phyloP scores from a whole-genome alignment of 1,140 invertebrate genomes.

The Tyrophagus putrescentiae region DNA sequence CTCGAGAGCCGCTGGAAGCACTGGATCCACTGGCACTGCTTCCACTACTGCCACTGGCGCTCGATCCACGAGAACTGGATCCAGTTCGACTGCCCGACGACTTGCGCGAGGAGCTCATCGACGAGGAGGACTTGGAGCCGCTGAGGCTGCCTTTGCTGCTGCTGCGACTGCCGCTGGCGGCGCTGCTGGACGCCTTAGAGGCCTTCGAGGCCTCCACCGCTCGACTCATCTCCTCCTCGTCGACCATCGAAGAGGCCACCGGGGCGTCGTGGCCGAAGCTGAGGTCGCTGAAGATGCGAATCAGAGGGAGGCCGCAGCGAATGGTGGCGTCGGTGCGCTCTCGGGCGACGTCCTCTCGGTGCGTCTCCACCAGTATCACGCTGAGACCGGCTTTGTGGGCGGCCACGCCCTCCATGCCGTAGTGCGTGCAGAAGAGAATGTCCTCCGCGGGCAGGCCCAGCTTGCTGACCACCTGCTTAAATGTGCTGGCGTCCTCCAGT shows the following conservation, averaged over 20 bases:
- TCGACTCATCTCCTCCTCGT: too few relatives aligned
- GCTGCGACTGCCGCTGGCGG: too few relatives aligned
- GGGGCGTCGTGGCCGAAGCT: background rate
- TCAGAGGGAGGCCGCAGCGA: background rate
- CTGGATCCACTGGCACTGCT: too few relatives aligned
- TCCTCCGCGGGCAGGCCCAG: background rate
- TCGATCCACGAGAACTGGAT: too few relatives aligned
- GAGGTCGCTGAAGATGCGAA: background rate
- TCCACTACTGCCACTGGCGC: too few relatives aligned
- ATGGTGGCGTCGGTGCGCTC: background rate
- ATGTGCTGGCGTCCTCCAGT: slow-evolving; percentile 9
- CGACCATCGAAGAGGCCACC: background rate
- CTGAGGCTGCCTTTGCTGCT: too few relatives aligned
- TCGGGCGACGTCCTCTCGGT: slow-evolving; percentile 4
- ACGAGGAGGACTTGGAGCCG: too few relatives aligned
- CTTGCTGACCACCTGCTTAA: background rate
- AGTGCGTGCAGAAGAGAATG: slow-evolving; percentile 19
- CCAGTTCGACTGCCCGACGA: too few relatives aligned
- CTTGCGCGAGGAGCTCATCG: too few relatives aligned
- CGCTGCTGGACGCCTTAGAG: too few relatives aligned
- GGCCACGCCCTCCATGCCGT: background rate
- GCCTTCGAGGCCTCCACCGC: too few relatives aligned
- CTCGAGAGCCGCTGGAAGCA: too few relatives aligned
- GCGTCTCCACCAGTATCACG: slow-evolving; percentile 12
- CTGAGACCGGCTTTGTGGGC: slow-evolving; percentile 7